Evolutionary conservation across 2,888 invertebrate species (phyloP), one percentile per base, ranked within the genome.

Genomic region (Tenthredo livida): DNA sequence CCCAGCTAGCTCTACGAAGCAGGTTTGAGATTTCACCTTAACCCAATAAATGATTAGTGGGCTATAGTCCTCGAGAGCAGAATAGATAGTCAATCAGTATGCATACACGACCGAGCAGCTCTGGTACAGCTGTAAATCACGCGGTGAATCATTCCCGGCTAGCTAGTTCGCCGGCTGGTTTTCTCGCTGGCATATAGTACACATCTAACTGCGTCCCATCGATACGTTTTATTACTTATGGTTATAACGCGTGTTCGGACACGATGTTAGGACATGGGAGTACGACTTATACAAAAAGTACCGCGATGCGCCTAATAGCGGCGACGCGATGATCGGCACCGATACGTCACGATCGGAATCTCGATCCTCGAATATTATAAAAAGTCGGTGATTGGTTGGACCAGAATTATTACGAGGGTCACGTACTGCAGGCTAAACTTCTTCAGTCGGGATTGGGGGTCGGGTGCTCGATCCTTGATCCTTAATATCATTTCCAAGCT

Each of bases 71-170:
- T 72, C 85, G 84, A 84, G 85, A 85, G 33, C 86, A 87, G 87
- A 86, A 91, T 89, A 90, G 90, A 90, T 88, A 89, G 86, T 90
- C 89, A 89, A 90, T 90, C 90, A 89, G 90, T 89, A 89, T 89
- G 88, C 88, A 85, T 85, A 84, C 86, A 80, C 88, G 88, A 87
- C 87, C 89, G 87, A 83, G 84, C 86, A 43, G 85, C 86, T 88
- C n/a, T 80, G 80, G 83, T 83, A 83, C 83, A 83, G 83, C 88
- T 88, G 90, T 90, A 91, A 91, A 91, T 91, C 90, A 91, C 88
- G 87, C 86, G 86, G 89, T 89, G 90, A 91, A 90, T 90, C 90
- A 90, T 89, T 90, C 89, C 61, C 43, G 77, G 54, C 50, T 29
- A 75, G 75, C 50, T 77, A 77, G 77, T 33, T 77, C 77, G 54